Conservation (phyloP, 2,113 vertebrate species). For the Regulus satrapa region DNA sequence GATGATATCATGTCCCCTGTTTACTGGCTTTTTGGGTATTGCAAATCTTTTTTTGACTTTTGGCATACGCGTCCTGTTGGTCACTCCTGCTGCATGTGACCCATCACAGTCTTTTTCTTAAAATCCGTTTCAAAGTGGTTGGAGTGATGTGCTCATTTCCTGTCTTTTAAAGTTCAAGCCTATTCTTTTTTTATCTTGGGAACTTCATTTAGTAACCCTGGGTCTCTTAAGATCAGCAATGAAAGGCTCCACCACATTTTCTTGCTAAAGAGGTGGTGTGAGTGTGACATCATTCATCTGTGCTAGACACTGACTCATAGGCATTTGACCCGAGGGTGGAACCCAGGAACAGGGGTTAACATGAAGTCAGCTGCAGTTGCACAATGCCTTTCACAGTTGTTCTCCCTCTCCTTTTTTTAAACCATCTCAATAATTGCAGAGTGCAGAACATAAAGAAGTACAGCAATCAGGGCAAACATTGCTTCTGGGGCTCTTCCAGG, state of each 20-base stretch:
- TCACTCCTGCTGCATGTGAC: background rate
- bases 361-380: slow-evolving; percentile 67
- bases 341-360: slow-evolving; percentile 58
- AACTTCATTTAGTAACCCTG: slow-evolving; percentile 50
- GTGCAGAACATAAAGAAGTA: background rate
- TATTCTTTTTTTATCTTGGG: slow-evolving; percentile 54
- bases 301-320: slow-evolving; percentile 69
- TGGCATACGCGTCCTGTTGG: background rate
- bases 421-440: slow-evolving; percentile 38
- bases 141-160: slow-evolving; percentile 55
- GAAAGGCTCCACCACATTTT: slow-evolving; percentile 57
- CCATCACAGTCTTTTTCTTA: background rate
- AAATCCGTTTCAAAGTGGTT: slow-evolving; percentile 15
- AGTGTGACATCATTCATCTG: slow-evolving; percentile 70
- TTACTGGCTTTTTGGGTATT: background rate
- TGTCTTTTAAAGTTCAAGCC: slow-evolving; percentile 45
- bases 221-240: slow-evolving; percentile 57
- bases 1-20: background rate
- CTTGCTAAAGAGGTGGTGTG: slow-evolving; percentile 53
- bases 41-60: background rate
- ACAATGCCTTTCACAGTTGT: slow-evolving; percentile 55
- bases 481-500: slow-evolving; percentile 40
- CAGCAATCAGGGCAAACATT: slow-evolving; percentile 25
- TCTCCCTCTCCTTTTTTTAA: slow-evolving; percentile 1
- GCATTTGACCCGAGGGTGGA: slow-evolving; percentile 68